Evolutionary conservation across 2,888 invertebrate species (phyloP).

Genomic region (Pseudeuparius sepicola): DNA sequence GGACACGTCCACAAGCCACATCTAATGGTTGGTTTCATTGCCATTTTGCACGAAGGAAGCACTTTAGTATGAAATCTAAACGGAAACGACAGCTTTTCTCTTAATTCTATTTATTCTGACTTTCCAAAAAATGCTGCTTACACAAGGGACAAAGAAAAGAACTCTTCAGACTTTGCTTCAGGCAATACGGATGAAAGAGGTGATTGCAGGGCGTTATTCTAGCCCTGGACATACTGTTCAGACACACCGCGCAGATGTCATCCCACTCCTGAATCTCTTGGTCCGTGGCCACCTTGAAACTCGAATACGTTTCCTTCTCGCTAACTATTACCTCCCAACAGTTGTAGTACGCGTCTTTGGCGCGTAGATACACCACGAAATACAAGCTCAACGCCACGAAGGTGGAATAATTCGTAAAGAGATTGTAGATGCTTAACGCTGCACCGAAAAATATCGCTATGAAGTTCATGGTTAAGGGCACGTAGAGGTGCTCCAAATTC

Average conservation of each 20-base stretch:
- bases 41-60: no score
- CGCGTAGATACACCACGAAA: constrained; percentile 34
- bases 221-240: constrained; percentile 58
- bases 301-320: constrained; percentile 31
- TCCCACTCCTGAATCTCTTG: constrained; percentile 60
- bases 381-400: constrained; percentile 32
- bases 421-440: constrained; percentile 21
- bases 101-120: no score
- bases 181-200: constrained; percentile 67
- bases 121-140: constrained; percentile 40
- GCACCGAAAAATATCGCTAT: constrained; percentile 40
- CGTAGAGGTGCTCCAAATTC: constrained; percentile 58
- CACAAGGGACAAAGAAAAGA: constrained; percentile 67
- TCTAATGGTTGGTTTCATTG: no score
- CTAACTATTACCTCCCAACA: constrained; percentile 30
- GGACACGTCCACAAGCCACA: no score
- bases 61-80: no score
- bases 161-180: constrained; percentile 58
- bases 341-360: constrained; percentile 34
- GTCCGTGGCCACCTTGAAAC: constrained; percentile 45
- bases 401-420: constrained; percentile 21
- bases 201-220: constrained; percentile 71
- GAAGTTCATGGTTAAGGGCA: constrained; percentile 52
- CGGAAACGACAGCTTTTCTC: no score
- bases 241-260: constrained; percentile 70